Evolutionary conservation across 2,888 invertebrate species (phyloP).

Genomic region (Sialis lutaria): DNA sequence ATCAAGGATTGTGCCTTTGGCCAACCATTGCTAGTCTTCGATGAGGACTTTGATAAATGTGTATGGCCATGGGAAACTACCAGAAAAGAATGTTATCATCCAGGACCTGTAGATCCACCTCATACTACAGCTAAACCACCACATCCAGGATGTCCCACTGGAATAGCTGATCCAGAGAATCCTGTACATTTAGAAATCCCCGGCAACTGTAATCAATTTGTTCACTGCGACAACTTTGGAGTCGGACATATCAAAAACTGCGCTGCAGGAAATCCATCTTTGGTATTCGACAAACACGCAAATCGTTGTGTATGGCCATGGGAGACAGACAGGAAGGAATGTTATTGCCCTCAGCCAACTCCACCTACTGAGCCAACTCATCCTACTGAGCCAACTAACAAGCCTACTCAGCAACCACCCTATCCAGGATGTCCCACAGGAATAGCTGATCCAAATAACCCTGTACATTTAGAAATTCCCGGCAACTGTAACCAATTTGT

Average conservation of each 20-base stretch:
- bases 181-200: background rate
- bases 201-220: background rate
- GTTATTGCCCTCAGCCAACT: background rate
- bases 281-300: background rate
- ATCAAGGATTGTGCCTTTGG: background rate
- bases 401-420: background rate
- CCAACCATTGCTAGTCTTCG: background rate
- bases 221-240: background rate
- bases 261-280: background rate
- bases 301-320: background rate
- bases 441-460: background rate
- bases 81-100: background rate
- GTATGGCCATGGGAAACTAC: background rate
- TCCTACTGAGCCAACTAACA: background rate
- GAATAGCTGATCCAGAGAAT: background rate
- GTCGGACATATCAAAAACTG: background rate
- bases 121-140: background rate
- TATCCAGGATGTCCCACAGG: background rate
- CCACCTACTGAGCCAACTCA: background rate
- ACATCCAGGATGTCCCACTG: background rate
- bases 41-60: background rate
- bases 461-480: background rate
- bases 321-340: background rate
- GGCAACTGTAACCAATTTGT: conserved; percentile 1
- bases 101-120: background rate